phyloP scores from a whole-genome alignment of 30 jellyfish, hydroid and myxozoan genomes.

The Aurelia aurita region DNA sequence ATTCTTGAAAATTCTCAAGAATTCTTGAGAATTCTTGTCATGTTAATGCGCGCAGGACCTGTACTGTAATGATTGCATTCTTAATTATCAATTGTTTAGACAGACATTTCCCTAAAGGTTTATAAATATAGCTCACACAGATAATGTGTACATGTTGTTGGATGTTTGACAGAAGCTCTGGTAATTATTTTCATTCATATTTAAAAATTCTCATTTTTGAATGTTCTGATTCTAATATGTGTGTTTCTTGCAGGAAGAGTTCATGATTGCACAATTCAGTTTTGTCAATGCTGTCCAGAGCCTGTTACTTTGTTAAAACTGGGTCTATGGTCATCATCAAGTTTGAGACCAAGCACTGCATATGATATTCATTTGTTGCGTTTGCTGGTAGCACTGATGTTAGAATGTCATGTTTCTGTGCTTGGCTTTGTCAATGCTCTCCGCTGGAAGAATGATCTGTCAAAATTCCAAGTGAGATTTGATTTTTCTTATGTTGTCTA shows the following conservation, averaged over 20 bases:
- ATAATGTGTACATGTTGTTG: too few species aligned
- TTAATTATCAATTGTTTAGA: too few species aligned
- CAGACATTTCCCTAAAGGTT: too few species aligned
- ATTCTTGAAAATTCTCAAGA: too few species aligned
- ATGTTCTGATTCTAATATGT: too few species aligned
- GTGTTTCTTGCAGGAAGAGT: conserved; percentile 12
- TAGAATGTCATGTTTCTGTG: conserved; percentile 34
- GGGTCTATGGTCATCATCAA: conserved; percentile 43
- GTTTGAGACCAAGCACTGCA: conserved; percentile 29
- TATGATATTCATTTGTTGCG: conserved; percentile 2
- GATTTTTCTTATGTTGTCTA: background rate
- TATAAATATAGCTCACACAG: too few species aligned
- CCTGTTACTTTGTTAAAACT: conserved; percentile 15
- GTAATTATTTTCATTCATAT: too few species aligned
- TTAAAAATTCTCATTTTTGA: too few species aligned
- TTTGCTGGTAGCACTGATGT: background rate
- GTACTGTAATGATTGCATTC: too few species aligned
- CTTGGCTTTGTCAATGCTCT: conserved; percentile 38
- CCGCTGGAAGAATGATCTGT: conserved; percentile 26
- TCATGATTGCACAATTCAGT: conserved; percentile 17
- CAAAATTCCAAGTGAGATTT: conserved; percentile 31
- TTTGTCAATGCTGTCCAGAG: conserved; percentile 25
- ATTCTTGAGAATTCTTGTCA: too few species aligned
- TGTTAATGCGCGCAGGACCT: too few species aligned
- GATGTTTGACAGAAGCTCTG: too few species aligned